A percentile compares a stretch with the other conserved stretches of the same genome.
Conservation (phyloP, 2,888 invertebrate species). For the Rotaria socialis region DNA sequence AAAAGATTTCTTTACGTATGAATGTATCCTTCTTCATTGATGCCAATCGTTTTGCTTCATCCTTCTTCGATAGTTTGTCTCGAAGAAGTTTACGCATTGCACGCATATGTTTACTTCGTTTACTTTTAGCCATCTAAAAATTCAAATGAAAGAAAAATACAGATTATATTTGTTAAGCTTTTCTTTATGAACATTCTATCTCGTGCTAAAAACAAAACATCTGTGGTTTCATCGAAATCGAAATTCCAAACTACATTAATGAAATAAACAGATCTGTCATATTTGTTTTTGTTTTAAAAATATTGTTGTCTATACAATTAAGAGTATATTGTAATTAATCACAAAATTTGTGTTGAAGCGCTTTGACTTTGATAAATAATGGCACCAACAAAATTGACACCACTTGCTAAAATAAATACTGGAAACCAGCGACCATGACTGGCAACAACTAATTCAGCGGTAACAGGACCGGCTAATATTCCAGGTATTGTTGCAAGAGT, state of each 20-base stretch:
- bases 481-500: conserved; percentile 73
- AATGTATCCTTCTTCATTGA: background rate
- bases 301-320: background rate
- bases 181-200: background rate
- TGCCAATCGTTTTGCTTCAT: background rate
- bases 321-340: background rate
- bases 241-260: background rate
- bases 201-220: background rate
- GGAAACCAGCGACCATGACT: conserved; percentile 72
- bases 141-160: background rate
- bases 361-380: conserved; percentile 72
- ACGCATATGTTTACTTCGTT: background rate
- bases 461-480: conserved; percentile 72
- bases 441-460: conserved; percentile 70
- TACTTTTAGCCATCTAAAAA: background rate
- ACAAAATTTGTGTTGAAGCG: conserved; percentile 55
- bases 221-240: background rate
- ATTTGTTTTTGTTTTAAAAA: background rate
- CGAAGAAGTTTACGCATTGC: too few relatives aligned
- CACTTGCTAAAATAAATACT: conserved; percentile 70
- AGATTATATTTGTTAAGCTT: background rate
- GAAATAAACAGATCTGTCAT: background rate
- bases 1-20: background rate
- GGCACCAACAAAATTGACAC: conserved; percentile 70
- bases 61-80: background rate